phyloP scores from a whole-genome alignment of 2,797 vertebrate genomes.

The Pelodytes ibericus region DNA sequence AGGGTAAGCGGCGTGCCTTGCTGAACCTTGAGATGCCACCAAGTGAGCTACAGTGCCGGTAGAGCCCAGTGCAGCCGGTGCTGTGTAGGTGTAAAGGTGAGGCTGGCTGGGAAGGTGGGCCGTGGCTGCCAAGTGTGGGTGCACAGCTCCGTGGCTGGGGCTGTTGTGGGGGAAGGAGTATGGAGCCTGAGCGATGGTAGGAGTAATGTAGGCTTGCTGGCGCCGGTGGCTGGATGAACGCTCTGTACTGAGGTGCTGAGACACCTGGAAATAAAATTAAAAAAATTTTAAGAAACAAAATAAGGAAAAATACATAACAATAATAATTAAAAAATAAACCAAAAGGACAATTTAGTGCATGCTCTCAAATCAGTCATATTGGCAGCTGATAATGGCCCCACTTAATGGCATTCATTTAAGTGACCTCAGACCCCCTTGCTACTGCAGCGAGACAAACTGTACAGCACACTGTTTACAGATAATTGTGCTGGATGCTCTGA shows the following conservation, averaged over 20 bases:
- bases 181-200: constrained; percentile 91
- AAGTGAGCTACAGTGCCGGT: constrained; percentile 93
- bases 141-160: constrained; percentile 86
- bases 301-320: too few species aligned
- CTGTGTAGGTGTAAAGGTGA: constrained; percentile 94
- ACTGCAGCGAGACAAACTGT: too few species aligned
- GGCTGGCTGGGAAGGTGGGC: constrained; percentile 91
- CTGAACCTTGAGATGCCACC: constrained; percentile 92
- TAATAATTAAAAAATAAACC: too few species aligned
- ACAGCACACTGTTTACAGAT: too few species aligned
- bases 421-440: too few species aligned
- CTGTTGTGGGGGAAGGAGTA: constrained; percentile 96
- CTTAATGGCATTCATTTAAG: too few species aligned
- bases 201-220: constrained; percentile 97
- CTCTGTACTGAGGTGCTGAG: constrained; percentile 90
- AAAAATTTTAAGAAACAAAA: constrained; percentile 19
- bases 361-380: too few species aligned
- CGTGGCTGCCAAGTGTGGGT: constrained; percentile 86
- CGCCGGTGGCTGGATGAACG: constrained; percentile 86
- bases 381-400: too few species aligned
- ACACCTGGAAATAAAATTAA: constrained; percentile 76
- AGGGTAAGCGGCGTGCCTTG: constrained; percentile 88
- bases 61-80: constrained; percentile 89
- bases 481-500: too few species aligned
- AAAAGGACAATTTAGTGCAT: too few species aligned